phyloP scores from a whole-genome alignment of 1,140 invertebrate genomes.

The Teleogryllus occipitalis region DNA sequence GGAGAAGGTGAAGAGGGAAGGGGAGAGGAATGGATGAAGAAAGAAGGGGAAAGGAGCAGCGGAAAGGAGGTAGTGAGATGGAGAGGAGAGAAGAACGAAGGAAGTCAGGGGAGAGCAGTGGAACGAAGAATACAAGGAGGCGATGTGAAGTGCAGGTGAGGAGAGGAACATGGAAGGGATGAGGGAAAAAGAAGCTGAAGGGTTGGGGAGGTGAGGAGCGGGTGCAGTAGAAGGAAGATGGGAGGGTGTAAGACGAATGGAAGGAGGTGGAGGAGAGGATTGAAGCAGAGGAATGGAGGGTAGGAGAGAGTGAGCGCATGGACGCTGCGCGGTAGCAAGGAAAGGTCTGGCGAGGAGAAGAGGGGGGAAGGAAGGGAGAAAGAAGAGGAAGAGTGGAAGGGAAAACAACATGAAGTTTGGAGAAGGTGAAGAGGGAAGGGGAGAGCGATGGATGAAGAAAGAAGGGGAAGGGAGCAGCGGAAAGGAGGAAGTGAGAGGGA shows the following conservation, averaged over 20 bases:
- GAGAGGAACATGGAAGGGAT: too few relatives aligned
- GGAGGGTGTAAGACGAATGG: too few relatives aligned
- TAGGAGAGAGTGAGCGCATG: too few relatives aligned
- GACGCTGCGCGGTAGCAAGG: too few relatives aligned
- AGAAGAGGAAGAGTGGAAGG: background rate
- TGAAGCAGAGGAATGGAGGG: too few relatives aligned
- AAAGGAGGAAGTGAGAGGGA: background rate
- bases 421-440: background rate
- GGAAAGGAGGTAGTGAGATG: background rate
- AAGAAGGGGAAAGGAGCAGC: background rate
- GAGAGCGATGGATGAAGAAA: background rate
- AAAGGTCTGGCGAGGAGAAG: background rate
- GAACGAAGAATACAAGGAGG: too few relatives aligned
- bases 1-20: background rate
- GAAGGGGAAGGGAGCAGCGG: background rate
- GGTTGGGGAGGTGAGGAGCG: too few relatives aligned
- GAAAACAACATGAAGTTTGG: background rate
- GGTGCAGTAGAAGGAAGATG: too few relatives aligned
- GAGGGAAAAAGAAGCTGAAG: too few relatives aligned
- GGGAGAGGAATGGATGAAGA: background rate
- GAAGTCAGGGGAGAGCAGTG: too few relatives aligned
- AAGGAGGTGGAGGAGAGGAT: too few relatives aligned
- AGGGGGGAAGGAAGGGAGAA: background rate
- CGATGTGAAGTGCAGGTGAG: too few relatives aligned
- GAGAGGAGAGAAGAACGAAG: background rate